Base-by-base conservation (phyloP, 2,797 vertebrate species). In the Kryptolebias ocellatus region DNA sequence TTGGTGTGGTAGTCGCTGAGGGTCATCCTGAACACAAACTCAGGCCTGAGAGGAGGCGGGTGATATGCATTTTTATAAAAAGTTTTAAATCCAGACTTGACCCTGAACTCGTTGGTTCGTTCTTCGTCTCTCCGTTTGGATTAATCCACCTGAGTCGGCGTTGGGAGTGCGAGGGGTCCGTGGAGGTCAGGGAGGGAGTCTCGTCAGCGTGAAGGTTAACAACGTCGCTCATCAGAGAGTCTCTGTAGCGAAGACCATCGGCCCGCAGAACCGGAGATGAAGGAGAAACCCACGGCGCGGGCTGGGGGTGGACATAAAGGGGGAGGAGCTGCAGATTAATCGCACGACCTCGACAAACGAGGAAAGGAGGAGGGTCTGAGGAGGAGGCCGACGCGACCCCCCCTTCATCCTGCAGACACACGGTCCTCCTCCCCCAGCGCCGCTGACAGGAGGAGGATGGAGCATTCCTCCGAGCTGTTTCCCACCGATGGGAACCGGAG, bases 261-360 rank as follows among this genome's bases (percentile, higher is more conserved):
- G 84, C 20, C 20, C 20, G 20, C 20, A 24, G 20, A 81, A 74
- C 74, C 71, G 76, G 84, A 88, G 89, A 87, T 93, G 90, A 93
- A 91, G 89, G 89, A 89, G 88, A 89, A 86, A 77, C 31, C 31
- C 31, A 34, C 79, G 37, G 61, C 72, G 68, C 83, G 79, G 58
- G 69, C 88, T 81, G 83, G 81, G 83, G 87, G 88, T 88, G 89
- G 86, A 92, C 87, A 89, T 82, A 83, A 34, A 78, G 82, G 79
- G 85, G 88, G 84, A 34, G 80, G 74, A 31, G 83, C 83, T 71
- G 80, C 83, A 90, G 88, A 93, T 92, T 90, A 90, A 92, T 91
- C 89, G 75, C 82, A 79, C 81, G 88, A 88, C 88, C 90, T 79
- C 88, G 87, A 92, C 87, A 90, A 92, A 90, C 86, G 87, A 91